A percentile compares a stretch with the other conserved stretches of the same genome.
phyloP scores from a whole-genome alignment of 2,888 invertebrate genomes.

The Drosophila meridiana region DNA sequence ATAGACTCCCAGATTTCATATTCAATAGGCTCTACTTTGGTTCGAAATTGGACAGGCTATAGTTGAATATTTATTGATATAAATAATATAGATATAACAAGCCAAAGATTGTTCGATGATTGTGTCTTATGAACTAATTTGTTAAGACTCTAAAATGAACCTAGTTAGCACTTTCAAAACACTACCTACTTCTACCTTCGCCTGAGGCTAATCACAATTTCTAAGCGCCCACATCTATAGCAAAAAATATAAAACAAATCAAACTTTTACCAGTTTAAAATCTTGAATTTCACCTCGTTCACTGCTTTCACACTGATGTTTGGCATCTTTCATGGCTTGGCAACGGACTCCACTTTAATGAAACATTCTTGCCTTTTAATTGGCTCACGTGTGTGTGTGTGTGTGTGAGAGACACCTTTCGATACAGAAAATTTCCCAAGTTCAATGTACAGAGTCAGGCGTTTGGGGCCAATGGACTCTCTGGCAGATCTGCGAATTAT shows the following conservation, averaged over 20 bases:
- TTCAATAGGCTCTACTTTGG: not conserved
- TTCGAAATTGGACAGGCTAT: too few species aligned
- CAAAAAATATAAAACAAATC: not conserved
- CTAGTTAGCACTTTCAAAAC: too few species aligned
- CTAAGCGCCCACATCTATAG: not conserved
- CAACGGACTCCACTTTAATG: not conserved
- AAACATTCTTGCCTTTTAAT: conserved; percentile 2
- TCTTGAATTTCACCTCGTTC: not conserved
- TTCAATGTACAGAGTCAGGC: conserved; percentile 55
- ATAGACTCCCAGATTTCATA: not conserved
- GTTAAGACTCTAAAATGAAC: too few species aligned
- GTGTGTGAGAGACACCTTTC: conserved; percentile 19
- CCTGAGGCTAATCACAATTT: not conserved
- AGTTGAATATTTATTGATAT: too few species aligned
- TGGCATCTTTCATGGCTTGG: conserved; percentile 11
- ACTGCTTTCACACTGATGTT: conserved; percentile 5
- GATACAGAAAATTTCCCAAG: conserved; percentile 37
- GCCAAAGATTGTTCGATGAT: too few species aligned
- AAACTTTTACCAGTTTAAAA: not conserved
- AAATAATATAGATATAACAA: too few species aligned
- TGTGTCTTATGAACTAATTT: too few species aligned
- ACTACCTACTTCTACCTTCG: too few species aligned
- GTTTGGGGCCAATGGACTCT: conserved; percentile 45
- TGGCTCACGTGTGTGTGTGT: conserved; percentile 3
- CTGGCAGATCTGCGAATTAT: conserved; percentile 42